phyloP scores from a whole-genome alignment of 2,888 invertebrate genomes.

The Thysanoteuthis rhombus region DNA sequence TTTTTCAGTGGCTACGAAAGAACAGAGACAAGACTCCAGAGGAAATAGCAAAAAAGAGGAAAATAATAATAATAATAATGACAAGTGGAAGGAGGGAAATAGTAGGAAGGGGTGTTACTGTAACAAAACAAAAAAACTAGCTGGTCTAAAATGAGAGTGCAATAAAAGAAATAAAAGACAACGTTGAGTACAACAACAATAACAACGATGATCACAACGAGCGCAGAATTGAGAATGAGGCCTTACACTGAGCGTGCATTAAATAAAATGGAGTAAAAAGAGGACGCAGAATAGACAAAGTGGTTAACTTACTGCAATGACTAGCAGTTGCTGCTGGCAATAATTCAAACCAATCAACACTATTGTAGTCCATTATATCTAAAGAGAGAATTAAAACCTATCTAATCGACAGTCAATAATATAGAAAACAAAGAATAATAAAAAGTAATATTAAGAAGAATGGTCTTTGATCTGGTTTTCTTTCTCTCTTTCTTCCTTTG shows the following conservation, averaged over 20 bases:
- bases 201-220: constrained; percentile 14
- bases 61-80: not conserved
- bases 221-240: constrained; percentile 12
- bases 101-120: not conserved
- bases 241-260: constrained; percentile 12
- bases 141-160: not conserved
- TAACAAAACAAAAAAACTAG: not conserved
- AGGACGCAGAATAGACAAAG: constrained; percentile 12
- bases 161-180: not conserved
- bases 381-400: constrained; percentile 26
- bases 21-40: not conserved
- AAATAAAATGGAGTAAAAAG: not conserved
- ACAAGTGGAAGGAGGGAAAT: not conserved
- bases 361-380: constrained; percentile 30
- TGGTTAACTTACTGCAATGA: constrained; percentile 28
- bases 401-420: constrained; percentile 12
- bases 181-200: not conserved
- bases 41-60: not conserved
- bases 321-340: not conserved
- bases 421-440: not conserved
- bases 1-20: not conserved
- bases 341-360: constrained; percentile 28
- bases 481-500: not conserved
- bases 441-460: not conserved
- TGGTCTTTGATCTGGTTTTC: not conserved